Base-by-base conservation (phyloP, 2,113 vertebrate species). In the Chelonoidis abingdonii region DNA sequence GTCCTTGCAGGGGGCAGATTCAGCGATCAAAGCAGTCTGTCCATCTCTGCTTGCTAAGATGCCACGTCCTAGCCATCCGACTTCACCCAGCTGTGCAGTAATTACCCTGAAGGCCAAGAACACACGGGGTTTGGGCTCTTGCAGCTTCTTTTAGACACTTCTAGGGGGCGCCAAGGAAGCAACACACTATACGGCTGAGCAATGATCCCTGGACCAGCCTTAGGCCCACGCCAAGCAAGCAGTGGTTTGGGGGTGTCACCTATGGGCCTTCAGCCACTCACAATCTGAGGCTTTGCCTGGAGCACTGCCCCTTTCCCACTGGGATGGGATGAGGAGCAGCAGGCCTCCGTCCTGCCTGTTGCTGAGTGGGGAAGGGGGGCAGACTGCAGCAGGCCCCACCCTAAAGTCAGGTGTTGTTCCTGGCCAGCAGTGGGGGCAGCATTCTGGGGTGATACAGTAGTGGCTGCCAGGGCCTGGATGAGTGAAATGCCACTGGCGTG, bases 1-100 rank as follows among this genome's bases (percentile, higher is more conserved):
- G 24, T 27, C 41, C 75, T 78, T 14, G 69, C 21, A 10, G 69
- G 69, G 69, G n/a, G 22, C 0, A 0, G 53, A 41, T 31, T 57
- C 83, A 21, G 19, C 22, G 21, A 19, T 29, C 0, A 1, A n/a
- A 59, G n/a, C 1, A 84, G 38, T 47, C 41, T 27, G 10, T 27
- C 75, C 41, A 8, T 25, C 24, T 29, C 24, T 78, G 75, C 38
- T 78, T 47, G 38, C 75, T 78, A 16, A 78, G 12, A 44, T 1
- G 41, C 24, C 75, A 14, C 12, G 10, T 76, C 22, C 38, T 44
- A 10, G 24, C 12, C 22, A 25, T 44, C 24, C 22, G 25, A 24
- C 38, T 44, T 44, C 7, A 24, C 75, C 65, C 75, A 44, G 75
- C 41, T 44, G 10, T 76, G 41, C 25, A 78, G 75, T 78, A 47